Base-by-base conservation (phyloP, 2,113 vertebrate genomes). In the Aplodontia rufa region DNA sequence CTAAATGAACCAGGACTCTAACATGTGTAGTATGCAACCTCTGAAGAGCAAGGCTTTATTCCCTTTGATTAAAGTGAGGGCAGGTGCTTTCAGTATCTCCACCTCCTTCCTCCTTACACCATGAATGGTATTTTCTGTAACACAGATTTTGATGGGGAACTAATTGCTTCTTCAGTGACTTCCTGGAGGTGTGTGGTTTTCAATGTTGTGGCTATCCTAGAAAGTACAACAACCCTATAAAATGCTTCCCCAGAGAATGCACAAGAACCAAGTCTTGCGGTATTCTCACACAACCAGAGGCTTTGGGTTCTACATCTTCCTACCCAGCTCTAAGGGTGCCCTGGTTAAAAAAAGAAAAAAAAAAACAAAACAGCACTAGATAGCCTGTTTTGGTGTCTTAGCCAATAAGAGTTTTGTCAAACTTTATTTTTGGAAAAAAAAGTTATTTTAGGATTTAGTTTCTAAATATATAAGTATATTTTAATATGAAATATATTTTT, bases 391-490 rank as follows among this genome's bases (percentile, higher is more conserved):
- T 92, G 76, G 24, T 81, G n/a, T 93, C 53, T 76, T 45, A 24
- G 58, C 90, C 75, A 89, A 26, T 92, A 87, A 84, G 40, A 78
- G n/a, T 76, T 89, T 83, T 93, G n/a, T 76, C 20, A 89, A 80
- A 40, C 13, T 94, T 92, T 92, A 93, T 81, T 97, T 90, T 82
- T 69, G 19, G 16, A 11, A 40, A 89, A 64, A 75, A 75, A 75
- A 7, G 30, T 42, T 78, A 93, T 80, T 96, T 96, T 93, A 89
- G 81, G 96, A 87, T 91, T 87, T 83, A 60, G 74, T 93, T 93
- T 94, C 64, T 60, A 91, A 82, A 69, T 89, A 69, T 51, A 37
- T 62, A 90, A 89, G n/a, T 66, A 60, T 68, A 76, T 82, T 85
- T 85, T 78, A 81, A 89, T 64, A 78, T 26, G 37, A 87, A 87